Base-by-base conservation (phyloP, 1,140 invertebrate genomes). In the Teleogryllus occipitalis region DNA sequence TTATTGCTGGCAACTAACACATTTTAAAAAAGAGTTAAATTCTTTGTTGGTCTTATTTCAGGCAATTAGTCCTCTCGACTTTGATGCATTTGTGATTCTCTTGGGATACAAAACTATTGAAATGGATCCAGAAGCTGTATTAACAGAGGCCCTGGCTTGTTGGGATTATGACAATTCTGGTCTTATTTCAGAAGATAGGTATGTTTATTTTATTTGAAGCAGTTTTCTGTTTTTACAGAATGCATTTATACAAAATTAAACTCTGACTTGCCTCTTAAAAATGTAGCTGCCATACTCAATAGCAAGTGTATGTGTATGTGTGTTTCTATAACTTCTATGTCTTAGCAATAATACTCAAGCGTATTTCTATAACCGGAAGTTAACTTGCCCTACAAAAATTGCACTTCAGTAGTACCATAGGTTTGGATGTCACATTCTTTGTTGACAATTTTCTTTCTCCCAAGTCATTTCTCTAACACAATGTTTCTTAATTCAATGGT, bases 91-190 rank as follows among this genome's bases (percentile, higher is more conserved):
- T 82, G 88, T 91, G 0, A 87, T 88, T 74, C 84, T 91, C 8
- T 87, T 91, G 80, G 89, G 89, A n/a, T 88, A 87, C 78, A 89
- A 87, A 78, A 90, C 89, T 4, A 84, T 89, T 47, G 88, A 90
- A 81, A 83, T 91, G 73, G 90, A 91, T 83, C 87, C 90, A 0
- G 90, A 91, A 83, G 89, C 89, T 79, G 89, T 89, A 8, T 83
- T 91, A 12, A 83, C 89, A 0, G 88, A 88, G 12, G 90, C 90
- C 0, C 85, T 91, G 81, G 88, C 89, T 73, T 89, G 89, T 27
- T 91, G 90, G 90, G 90, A 91, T 81, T 85, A 85, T 8, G 86
- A 89, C 47, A 87, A 88, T 78, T 88, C 87, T 8, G 90, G 90
- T 81, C 86, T 87, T 39, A 90, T 91, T 54, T 86, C 87, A 15